Percentiles rank a stretch among this genome's conserved stretches.
These are phyloP conservation scores for Hyles vespertilio DNA, from an alignment of 1,140 invertebrate genomes.

Conservation along the genomic window DNA sequence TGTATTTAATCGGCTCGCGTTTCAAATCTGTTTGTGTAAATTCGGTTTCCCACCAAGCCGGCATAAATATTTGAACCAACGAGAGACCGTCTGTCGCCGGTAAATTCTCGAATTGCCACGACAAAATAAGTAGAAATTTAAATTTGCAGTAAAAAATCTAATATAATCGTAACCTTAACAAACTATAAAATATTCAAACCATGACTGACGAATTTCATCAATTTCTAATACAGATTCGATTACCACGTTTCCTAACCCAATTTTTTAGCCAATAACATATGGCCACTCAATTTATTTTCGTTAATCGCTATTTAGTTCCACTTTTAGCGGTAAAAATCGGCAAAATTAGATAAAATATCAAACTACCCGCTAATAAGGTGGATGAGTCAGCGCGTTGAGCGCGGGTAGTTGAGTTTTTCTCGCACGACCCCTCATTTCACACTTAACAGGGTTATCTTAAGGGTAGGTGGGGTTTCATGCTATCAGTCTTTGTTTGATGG, in stretches of 20 bases:
- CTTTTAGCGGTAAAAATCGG: not conserved
- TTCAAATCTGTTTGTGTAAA: too few relatives aligned
- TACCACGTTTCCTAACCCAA: not conserved
- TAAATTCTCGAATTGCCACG: too few relatives aligned
- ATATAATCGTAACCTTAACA: too few relatives aligned
- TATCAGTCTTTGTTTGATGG: constrained; percentile 8
- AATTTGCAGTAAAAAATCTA: too few relatives aligned
- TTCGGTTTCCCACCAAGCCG: too few relatives aligned
- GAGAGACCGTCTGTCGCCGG: too few relatives aligned
- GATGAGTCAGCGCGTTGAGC: not conserved
- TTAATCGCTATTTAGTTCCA: constrained; percentile 7
- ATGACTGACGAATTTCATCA: too few relatives aligned
- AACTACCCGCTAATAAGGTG: not conserved
- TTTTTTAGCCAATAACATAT: not conserved
- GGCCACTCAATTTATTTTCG: constrained; percentile 5
- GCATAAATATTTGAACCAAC: too few relatives aligned
- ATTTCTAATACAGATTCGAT: constrained; percentile 3
- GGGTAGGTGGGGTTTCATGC: constrained; percentile 14
- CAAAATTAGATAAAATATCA: constrained; percentile 10
- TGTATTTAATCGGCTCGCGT: too few relatives aligned
- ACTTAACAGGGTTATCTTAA: constrained; percentile 14
- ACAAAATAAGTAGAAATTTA: too few relatives aligned
- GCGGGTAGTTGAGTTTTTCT: constrained; percentile 10
- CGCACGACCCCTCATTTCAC: constrained; percentile 15
- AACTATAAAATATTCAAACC: too few relatives aligned